phyloP scores from a whole-genome alignment of 1,140 invertebrate genomes.

The Drosophila seguyi region DNA sequence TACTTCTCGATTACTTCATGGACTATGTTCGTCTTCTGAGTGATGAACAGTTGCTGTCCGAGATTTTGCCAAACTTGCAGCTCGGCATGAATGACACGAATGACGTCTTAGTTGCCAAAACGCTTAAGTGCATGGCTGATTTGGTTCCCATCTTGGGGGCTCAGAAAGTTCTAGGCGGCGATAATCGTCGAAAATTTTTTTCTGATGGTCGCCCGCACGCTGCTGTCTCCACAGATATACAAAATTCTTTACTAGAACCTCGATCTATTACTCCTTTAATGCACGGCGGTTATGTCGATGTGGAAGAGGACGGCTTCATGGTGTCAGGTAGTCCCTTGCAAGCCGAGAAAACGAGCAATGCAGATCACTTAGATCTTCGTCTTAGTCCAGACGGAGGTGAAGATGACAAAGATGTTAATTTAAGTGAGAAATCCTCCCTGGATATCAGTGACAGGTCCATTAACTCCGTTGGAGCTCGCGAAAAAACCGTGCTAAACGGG shows the following conservation, averaged over 20 bases:
- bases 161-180: slow-evolving; percentile 92
- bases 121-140: slow-evolving; percentile 91
- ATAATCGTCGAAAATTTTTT: slow-evolving; percentile 91
- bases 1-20: slow-evolving; percentile 90
- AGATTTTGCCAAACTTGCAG: slow-evolving; percentile 91
- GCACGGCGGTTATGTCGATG: slow-evolving; percentile 55
- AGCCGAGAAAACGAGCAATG: slow-evolving; percentile 43
- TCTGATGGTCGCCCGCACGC: slow-evolving; percentile 91
- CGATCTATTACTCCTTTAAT: slow-evolving; percentile 81
- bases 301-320: slow-evolving; percentile 71
- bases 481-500: slow-evolving; percentile 67
- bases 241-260: slow-evolving; percentile 65
- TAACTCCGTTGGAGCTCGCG: slow-evolving; percentile 4
- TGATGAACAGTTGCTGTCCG: slow-evolving; percentile 89
- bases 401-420: slow-evolving; percentile 87
- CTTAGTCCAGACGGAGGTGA: slow-evolving; percentile 93
- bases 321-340: slow-evolving; percentile 76
- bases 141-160: slow-evolving; percentile 92
- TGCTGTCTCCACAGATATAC: slow-evolving; percentile 56
- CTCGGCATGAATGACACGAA: slow-evolving; percentile 93
- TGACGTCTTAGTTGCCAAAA: slow-evolving; percentile 91
- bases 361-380: slow-evolving; percentile 88
- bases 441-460: slow-evolving; percentile 10
- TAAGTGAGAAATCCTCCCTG: slow-evolving; percentile 54
- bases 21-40: slow-evolving; percentile 90